Evolutionary conservation across 2,888 invertebrate species (phyloP), one percentile per base, ranked within the genome.

Genomic region (Philereme vetulata): DNA sequence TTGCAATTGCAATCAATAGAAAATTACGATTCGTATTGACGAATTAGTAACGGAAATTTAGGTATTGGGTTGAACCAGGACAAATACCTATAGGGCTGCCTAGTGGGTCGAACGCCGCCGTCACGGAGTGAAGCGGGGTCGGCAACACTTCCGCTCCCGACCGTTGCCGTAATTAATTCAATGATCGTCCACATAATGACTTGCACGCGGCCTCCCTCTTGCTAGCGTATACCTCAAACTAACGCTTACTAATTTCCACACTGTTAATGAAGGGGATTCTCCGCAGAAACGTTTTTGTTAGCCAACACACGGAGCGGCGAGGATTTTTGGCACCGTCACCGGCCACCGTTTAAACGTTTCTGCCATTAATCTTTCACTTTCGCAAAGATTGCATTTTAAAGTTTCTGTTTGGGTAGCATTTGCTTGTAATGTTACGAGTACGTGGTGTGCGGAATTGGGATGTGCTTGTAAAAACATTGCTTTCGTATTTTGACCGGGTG

Each of bases 181-280:
- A 88, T 89, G 86, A 90, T 88, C 86, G 86, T 88, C 86, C 85
- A 82, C 86, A 88, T 89, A 90, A 90, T 90, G 88, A 90, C 89
- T 89, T 88, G 87, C 88, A 90, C 86, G 82, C 78, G 84, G 81
- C 81, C 77, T 78, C 80, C 82, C 80, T 77, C 79, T 77, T 74
- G 71, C 74, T 76, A 82, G 74, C 79, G 72, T 71, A 21, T 21
- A 77, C 80, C 82, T 79, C 81, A 72, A 84, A 88, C 87, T 88
- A 86, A 86, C 79, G 82, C 79, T 74, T 74, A 80, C 88, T 87
- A 88, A 91, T 89, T 86, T 82, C 80, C 75, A 78, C 80, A 74
- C 74, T 81, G 80, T 83, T 86, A 87, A 88, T 88, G 82, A 84
- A 87, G 81, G 84, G 77, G 80, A 83, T 87, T 84, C 82, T 79